Evolutionary conservation across 2,113 vertebrate species (phyloP), one percentile per base, ranked within the genome.

Genomic region (Cyprinodon brontotheroides): DNA sequence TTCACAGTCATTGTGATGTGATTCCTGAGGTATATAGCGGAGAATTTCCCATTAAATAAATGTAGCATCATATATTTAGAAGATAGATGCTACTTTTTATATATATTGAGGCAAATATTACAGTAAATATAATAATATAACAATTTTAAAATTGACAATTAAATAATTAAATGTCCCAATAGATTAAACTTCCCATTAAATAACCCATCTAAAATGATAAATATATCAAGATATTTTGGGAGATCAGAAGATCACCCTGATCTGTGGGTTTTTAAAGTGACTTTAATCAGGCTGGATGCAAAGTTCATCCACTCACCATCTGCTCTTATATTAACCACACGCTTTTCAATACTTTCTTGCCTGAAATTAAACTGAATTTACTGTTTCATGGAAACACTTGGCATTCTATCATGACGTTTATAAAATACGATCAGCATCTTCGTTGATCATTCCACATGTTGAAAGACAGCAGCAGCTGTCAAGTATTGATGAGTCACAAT

Each of bases 401-500:
- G 47, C 65, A 29, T 38, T 68, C 48, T 6, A 8, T 69, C 53
- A 72, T 59, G 59, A 57, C 73, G 7, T 71, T 20, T 62, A 8
- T 47, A 68, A 37, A 66, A 53, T 64, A 12, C 61, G 62, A 81
- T 38, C 39, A 66, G 65, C 79, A 50, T 78, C 71, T 68, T 78
- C 65, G 81, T 68, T 67, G 63, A 81, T 81, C 69, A 57, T 76
- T 76, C 68, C 63, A 48, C 80, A 62, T 74, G 70, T 70, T 47
- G 17, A 70, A 68, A 73, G 70, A 50, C 77, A 83, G 83, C 68
- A 69, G 80, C 72, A 72, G 72, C 70, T 84, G 68, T 12, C 53
- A 38, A 72, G 64, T 50, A 45, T 17, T 41, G 78, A 81, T 78
- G 79, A 89, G 82, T 86, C 74, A 86, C 79, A 74, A 72, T 81